These are phyloP conservation scores for Chymomyza caudatula DNA, from an alignment of 2,888 invertebrate genomes.

Conservation along the genomic window DNA sequence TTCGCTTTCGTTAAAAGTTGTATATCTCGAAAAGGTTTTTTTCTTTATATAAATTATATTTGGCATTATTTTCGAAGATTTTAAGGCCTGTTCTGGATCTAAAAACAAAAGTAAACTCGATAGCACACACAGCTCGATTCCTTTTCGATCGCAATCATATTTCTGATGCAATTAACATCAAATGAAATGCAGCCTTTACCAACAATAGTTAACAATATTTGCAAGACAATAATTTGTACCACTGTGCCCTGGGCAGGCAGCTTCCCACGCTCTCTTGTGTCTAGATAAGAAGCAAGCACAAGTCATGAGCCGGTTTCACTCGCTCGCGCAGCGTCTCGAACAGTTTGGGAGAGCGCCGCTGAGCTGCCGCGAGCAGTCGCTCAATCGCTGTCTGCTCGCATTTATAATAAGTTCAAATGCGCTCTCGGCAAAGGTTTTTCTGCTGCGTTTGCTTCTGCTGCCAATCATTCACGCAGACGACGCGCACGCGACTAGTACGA, in stretches of 20 bases:
- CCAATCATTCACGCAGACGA: slow-evolving; percentile 51
- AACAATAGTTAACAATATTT: too few relatives aligned
- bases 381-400: slow-evolving; percentile 42
- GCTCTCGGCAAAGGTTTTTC: slow-evolving; percentile 37
- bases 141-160: too few relatives aligned
- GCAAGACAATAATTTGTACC: too few relatives aligned
- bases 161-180: too few relatives aligned
- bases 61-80: too few relatives aligned
- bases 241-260: background rate
- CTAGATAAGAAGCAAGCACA: background rate
- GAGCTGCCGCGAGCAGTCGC: background rate
- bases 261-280: background rate
- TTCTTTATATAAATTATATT: too few relatives aligned
- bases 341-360: background rate
- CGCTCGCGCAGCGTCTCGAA: background rate
- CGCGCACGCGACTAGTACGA: slow-evolving; percentile 57
- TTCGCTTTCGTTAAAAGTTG: too few relatives aligned
- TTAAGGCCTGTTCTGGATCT: too few relatives aligned
- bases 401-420: slow-evolving; percentile 61
- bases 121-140: too few relatives aligned
- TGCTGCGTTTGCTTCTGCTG: background rate
- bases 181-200: too few relatives aligned
- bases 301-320: background rate
- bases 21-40: too few relatives aligned
- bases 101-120: too few relatives aligned